Evolutionary conservation across 2,888 invertebrate species (phyloP).

Genomic region (Ommatoiulus sabulosus): DNA sequence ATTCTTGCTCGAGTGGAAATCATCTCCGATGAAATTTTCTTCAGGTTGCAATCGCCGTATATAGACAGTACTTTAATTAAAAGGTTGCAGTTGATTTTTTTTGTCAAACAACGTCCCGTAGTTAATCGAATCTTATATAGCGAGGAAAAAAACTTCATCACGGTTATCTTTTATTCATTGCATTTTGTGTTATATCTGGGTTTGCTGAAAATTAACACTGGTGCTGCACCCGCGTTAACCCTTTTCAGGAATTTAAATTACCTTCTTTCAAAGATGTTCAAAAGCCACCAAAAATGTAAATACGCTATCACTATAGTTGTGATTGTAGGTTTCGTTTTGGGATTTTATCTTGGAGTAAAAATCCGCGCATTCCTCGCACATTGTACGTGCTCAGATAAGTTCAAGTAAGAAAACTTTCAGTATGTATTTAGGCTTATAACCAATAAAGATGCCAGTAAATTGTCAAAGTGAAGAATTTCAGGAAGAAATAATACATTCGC

Average conservation of each 20-base stretch:
- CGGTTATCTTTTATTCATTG: too few species aligned
- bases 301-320: too few species aligned
- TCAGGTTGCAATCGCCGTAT: background rate
- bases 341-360: background rate
- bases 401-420: background rate
- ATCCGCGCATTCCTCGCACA: background rate
- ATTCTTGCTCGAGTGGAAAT: background rate
- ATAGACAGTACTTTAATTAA: background rate
- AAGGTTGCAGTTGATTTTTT: background rate
- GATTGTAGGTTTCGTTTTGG: too few species aligned
- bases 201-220: too few species aligned
- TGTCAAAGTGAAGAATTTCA: background rate
- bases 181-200: too few species aligned
- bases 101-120: background rate
- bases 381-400: background rate
- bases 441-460: background rate
- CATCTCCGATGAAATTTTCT: background rate
- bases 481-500: background rate
- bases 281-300: background rate
- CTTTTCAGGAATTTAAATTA: too few species aligned
- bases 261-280: too few species aligned
- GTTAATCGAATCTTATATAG: background rate
- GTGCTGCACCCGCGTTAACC: too few species aligned
- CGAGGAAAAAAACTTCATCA: too few species aligned
- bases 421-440: background rate